Percentiles rank a stretch among this genome's conserved stretches.
Conservation (phyloP, 2,797 vertebrate species). For the Spea hammondii region DNA sequence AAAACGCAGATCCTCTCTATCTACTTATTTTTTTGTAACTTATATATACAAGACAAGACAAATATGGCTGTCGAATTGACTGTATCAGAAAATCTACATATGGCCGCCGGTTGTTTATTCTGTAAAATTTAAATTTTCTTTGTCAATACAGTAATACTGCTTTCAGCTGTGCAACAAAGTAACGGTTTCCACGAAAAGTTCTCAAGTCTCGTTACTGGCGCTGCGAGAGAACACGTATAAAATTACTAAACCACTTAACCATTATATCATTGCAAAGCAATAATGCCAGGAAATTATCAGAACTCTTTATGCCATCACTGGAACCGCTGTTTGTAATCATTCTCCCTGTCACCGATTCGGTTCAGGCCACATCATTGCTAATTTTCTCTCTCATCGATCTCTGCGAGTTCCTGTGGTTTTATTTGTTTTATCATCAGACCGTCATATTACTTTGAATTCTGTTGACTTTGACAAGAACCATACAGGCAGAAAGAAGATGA, state of each 20-base stretch:
- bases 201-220: conserved; percentile 12
- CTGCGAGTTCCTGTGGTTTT: conserved; percentile 51
- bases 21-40: no score
- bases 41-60: no score
- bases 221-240: conserved; percentile 14
- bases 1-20: no score
- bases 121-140: no score
- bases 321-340: neutral
- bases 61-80: no score
- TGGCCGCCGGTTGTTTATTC: no score
- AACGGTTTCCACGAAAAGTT: neutral
- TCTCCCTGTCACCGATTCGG: conserved; percentile 32
- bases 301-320: conserved; percentile 56
- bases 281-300: conserved; percentile 53
- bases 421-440: conserved; percentile 56
- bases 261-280: conserved; percentile 8
- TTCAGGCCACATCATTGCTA: conserved; percentile 26
- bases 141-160: no score
- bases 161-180: neutral
- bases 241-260: conserved; percentile 30
- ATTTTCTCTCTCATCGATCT: conserved; percentile 52
- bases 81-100: no score
- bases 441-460: conserved; percentile 52
- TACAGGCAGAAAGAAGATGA: conserved; percentile 36
- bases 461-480: conserved; percentile 49